Percentiles rank a stretch among this genome's conserved stretches.
Evolutionary conservation across 1,140 invertebrate genomes (phyloP).

Genomic region (Rhopalosiphum maidis): DNA sequence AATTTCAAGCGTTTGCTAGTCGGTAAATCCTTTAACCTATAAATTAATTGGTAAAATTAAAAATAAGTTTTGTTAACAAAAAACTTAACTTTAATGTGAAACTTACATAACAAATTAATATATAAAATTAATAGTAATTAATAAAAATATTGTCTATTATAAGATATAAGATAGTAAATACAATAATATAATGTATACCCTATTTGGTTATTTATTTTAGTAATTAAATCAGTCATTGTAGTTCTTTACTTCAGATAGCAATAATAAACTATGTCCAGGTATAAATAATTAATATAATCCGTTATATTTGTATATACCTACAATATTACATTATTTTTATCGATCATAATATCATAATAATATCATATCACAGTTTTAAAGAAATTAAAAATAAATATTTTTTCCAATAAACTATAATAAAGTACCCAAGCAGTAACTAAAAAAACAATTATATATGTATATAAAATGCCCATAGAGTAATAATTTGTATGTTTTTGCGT

Average conservation of each 20-base stretch:
- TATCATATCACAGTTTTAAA: not conserved
- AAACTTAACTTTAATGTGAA: not conserved
- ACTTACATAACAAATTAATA: too few relatives aligned
- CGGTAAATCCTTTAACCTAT: not conserved
- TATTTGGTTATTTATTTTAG: not conserved
- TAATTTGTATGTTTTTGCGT: slow-evolving; percentile 39
- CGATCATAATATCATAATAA: not conserved
- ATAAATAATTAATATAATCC: not conserved
- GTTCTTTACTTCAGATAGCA: not conserved
- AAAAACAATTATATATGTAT: not conserved
- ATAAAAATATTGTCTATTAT: not conserved
- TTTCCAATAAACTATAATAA: not conserved
- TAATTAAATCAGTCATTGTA: not conserved
- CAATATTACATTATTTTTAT: not conserved
- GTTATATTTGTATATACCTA: not conserved
- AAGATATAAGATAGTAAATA: not conserved
- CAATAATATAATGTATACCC: not conserved
- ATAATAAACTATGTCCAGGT: not conserved
- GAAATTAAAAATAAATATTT: slow-evolving; percentile 11
- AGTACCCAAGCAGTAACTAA: not conserved
- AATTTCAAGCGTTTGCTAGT: not conserved
- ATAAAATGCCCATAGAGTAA: slow-evolving; percentile 11
- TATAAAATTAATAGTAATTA: too few relatives aligned
- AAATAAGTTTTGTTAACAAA: not conserved
- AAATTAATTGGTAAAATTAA: not conserved